phyloP scores from a whole-genome alignment of 2,113 vertebrate species.

The Pan troglodytes region NHGRI_mPanTro3-v2.1_pri NC_072402.2:90816001-90816500 shows the following conservation, averaged over 20 bases:
- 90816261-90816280: background rate
- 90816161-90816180: background rate
- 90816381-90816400: background rate
- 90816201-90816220: background rate
- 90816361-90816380: accelerated
- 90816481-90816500: no score
- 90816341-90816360: background rate
- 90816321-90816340: no score
- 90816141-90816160: background rate
- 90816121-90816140: background rate
- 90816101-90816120: background rate
- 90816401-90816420: background rate
- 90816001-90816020: background rate
- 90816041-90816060: background rate
- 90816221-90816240: background rate
- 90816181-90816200: background rate
- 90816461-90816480: no score
- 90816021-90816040: background rate
- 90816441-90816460: no score
- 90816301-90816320: background rate
- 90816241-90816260: background rate
- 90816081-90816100: background rate
- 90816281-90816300: background rate
- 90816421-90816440: no score
- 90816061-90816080: background rate